Base-by-base conservation (phyloP, 2,113 vertebrate species). In the Lasiurus cinereus region DNA sequence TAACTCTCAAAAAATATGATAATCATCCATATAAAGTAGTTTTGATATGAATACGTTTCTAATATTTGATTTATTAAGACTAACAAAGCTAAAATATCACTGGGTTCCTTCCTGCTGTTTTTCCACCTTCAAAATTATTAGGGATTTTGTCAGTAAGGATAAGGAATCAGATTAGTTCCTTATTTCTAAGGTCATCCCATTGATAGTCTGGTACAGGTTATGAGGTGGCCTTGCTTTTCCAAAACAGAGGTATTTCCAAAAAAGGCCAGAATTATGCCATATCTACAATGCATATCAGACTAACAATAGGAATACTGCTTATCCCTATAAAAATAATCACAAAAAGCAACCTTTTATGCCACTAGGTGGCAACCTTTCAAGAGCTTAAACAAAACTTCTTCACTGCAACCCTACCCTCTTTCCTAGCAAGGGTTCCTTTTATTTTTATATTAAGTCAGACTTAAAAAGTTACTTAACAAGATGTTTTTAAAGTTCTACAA, bases 311-410 rank as follows among this genome's bases (percentile, higher is more conserved):
- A 84, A 39, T 88, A 77, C 48, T 84, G 73, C 82, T 70, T 73
- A 76, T 43, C 48, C 14, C 33, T 72, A 48, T 73, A 84, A 74
- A 97, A 90, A 77, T 56, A 93, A 56, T 29, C 52, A 85, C 62
- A 88, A 82, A 62, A 93, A 96, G 80, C 91, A 93, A 52, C 52
- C 5, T 67, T 50, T 83, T 16, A 7, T 50, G 74, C 96, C 97
- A 96, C 95, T 85, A 97, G 97, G 86, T 97, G 97, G 97, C 96
- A 88, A 33, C 74, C 67, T 96, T 97, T 91, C 78, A 83, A 97
- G 94, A 78, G 48, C 48, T 96, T 88, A 93, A 67, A 67, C 59
- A 64, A 84, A 73, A 46, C 43, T 50, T 43, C 50, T 50, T 43
- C 70, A 64, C 39, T 70, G 39, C 29, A 90, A 72, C 12, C 27